A percentile compares a stretch with the other conserved stretches of the same genome.
Evolutionary conservation across 2,888 invertebrate genomes (phyloP).

Genomic region (Mesorhabditis spiculigera): DNA sequence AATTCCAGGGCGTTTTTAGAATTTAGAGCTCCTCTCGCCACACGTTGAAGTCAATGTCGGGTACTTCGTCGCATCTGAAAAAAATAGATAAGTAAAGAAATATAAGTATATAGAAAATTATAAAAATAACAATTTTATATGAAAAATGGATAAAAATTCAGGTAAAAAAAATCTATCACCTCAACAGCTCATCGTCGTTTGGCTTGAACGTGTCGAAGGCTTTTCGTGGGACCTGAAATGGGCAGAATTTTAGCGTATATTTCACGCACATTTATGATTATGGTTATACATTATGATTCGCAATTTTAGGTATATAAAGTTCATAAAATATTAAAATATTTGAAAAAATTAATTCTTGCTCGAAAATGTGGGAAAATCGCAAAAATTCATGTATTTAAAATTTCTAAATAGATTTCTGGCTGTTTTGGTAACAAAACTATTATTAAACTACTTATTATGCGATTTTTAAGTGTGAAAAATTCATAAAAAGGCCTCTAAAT

Average conservation of each 20-base stretch:
- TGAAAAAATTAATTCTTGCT: background rate
- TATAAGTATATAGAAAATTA: constrained; percentile 2
- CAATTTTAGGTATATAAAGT: too few species aligned
- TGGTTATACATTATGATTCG: too few species aligned
- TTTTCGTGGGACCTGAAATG: constrained; percentile 39
- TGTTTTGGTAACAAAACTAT: background rate
- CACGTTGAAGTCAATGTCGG: constrained; percentile 32
- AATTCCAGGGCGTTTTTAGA: background rate
- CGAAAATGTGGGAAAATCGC: constrained; percentile 15
- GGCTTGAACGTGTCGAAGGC: constrained; percentile 45
- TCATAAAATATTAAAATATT: too few species aligned
- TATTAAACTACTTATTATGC: too few species aligned
- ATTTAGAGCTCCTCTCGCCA: constrained; percentile 34
- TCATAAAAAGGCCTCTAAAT: too few species aligned
- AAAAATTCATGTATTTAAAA: background rate
- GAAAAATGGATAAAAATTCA: background rate
- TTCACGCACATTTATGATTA: too few species aligned
- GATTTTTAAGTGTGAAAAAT: too few species aligned
- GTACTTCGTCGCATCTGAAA: constrained; percentile 34
- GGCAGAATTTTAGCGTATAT: background rate
- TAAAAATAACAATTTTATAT: constrained; percentile 11
- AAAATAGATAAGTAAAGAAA: background rate
- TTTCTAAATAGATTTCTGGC: background rate
- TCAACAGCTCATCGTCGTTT: constrained; percentile 17
- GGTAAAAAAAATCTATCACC: constrained; percentile 3